Evolutionary conservation across 2,888 invertebrate genomes (phyloP), one percentile per base, ranked within the genome.

Genomic region (Drosophila antonietae): DNA sequence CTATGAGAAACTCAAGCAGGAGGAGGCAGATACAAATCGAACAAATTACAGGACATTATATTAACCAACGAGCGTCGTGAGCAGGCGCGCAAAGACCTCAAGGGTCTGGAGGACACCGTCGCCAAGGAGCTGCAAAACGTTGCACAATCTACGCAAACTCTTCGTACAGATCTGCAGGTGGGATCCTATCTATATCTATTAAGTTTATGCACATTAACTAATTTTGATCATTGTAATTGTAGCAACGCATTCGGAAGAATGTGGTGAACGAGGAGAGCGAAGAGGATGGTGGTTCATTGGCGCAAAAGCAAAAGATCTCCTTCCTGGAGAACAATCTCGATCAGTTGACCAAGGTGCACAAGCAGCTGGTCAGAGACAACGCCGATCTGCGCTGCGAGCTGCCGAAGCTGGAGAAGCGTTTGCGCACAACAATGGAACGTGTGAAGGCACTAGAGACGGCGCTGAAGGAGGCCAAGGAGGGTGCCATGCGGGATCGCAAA

Each of bases 261-360:
- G 95, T 96, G 80, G 95, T 95, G 20, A 95, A 96, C 69, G 98
- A 98, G 89, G 98, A 98, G 76, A 96, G 95, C 83, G 98, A 98
- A 91, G 98, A 98, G 90, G 97, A 97, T 87, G 97, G 98, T 73
- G 98, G 98, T 28, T 98, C 98, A 20, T 95, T 98, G 81, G 99
- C 99, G 31, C 99, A 99, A 94, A 98, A 98, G 93, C 99, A 99
- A 93, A 99, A 99, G 95, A 99, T 99, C 93, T 98, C 97, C 89
- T 99, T 99, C 96, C 94, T 99, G 91, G 99, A 99, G 94, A 99
- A 99, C 94, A 99, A 99, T 93, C 94, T 99, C 91, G 99, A 99
- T 93, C 99, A 99, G 93, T 94, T 99, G 89, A 99, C 99, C 80
- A 99, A 99, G 95, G 97, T 97, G 85, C 97, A 98, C 95, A 98